Conservation (phyloP, 2,797 vertebrate species). For the Tinamus major region DNA sequence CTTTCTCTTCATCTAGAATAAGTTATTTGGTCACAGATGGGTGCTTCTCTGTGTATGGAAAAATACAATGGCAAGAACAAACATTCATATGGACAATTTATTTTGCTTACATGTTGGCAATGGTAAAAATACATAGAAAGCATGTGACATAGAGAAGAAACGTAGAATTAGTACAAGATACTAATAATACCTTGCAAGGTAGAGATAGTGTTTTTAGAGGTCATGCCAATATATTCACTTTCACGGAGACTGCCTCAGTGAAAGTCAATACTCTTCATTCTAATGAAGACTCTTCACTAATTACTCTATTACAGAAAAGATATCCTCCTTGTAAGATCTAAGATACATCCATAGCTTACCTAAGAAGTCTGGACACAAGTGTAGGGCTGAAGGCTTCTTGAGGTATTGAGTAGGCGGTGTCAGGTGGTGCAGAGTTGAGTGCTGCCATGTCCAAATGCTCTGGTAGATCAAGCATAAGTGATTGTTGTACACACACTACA, state of each 20-base stretch:
- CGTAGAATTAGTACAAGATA: neutral
- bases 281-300: neutral
- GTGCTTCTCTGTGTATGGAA: neutral
- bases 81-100: neutral
- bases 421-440: neutral
- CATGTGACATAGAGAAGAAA: neutral
- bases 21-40: neutral
- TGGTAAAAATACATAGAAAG: neutral
- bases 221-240: neutral
- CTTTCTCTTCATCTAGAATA: neutral
- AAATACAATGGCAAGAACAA: neutral
- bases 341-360: accelerated
- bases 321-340: neutral
- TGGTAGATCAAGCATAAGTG: neutral
- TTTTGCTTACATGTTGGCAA: neutral
- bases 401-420: neutral
- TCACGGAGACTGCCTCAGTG: neutral
- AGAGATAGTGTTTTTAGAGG: neutral
- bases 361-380: neutral
- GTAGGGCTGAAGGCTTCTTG: neutral
- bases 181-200: neutral
- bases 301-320: neutral
- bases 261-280: too few species aligned
- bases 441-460: accelerated
- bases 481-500: neutral